These are phyloP conservation scores for Parnassius apollo DNA, from an alignment of 2,888 invertebrate species.

Conservation along the genomic window DNA sequence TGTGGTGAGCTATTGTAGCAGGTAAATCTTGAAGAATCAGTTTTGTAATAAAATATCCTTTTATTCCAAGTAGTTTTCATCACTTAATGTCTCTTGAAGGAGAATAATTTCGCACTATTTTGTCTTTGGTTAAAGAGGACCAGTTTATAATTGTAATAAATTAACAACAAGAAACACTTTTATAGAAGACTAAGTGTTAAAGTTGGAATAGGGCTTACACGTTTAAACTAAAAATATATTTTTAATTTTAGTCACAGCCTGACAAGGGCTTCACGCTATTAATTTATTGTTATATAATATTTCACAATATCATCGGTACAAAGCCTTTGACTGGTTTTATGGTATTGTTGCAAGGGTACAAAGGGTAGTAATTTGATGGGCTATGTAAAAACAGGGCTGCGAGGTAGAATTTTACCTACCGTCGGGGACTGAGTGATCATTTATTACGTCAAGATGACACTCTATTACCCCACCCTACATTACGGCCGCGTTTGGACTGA, in stretches of 20 bases:
- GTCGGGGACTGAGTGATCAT: slow-evolving; percentile 60
- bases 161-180: too few relatives aligned
- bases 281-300: slow-evolving; percentile 37
- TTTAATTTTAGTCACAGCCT: slow-evolving; percentile 12
- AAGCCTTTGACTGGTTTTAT: slow-evolving; percentile 35
- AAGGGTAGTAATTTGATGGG: slow-evolving; percentile 54
- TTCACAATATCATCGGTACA: slow-evolving; percentile 34
- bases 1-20: too few relatives aligned
- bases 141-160: too few relatives aligned
- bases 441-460: slow-evolving; percentile 77
- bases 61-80: too few relatives aligned
- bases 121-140: too few relatives aligned
- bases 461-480: slow-evolving; percentile 56
- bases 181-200: too few relatives aligned
- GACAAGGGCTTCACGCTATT: slow-evolving; percentile 26
- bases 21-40: too few relatives aligned
- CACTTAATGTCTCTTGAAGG: too few relatives aligned
- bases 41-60: too few relatives aligned
- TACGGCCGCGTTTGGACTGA: slow-evolving; percentile 5
- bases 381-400: slow-evolving; percentile 65
- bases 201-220: neutral
- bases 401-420: slow-evolving; percentile 40
- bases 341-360: slow-evolving; percentile 39
- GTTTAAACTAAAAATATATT: neutral
- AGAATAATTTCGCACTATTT: too few relatives aligned